A percentile compares a stretch with the other conserved stretches of the same genome.
These are phyloP conservation scores for Limnodromus scolopaceus DNA, from an alignment of 2,797 vertebrate species.

Conservation along the genomic window DNA sequence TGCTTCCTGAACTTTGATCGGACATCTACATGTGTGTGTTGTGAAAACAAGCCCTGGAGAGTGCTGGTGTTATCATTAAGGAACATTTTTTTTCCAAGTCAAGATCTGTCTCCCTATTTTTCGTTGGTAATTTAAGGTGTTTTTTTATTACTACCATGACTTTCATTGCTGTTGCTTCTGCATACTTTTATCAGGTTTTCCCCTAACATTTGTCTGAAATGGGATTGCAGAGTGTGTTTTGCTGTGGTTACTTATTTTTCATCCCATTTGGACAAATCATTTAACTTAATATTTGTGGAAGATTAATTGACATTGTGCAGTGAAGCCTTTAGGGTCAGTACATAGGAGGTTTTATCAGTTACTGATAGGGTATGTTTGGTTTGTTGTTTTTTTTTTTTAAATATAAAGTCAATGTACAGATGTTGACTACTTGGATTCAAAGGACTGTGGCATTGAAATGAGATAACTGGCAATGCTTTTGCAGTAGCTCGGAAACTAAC, in stretches of 20 bases:
- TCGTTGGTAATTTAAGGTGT: fast-evolving
- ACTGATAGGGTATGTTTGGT: background rate
- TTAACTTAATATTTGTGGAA: background rate
- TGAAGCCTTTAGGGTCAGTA: background rate
- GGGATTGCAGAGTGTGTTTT: background rate
- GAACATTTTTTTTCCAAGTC: fast-evolving
- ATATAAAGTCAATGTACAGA: background rate
- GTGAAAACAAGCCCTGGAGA: background rate
- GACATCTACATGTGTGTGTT: fast-evolving
- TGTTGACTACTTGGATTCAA: background rate
- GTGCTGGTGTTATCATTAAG: no score
- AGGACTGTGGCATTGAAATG: background rate
- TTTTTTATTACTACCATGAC: fast-evolving
- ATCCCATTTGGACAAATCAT: background rate
- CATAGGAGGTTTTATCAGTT: background rate
- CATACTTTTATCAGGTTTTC: background rate
- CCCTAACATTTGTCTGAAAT: background rate
- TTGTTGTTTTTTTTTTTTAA: background rate
- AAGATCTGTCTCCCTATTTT: background rate
- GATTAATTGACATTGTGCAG: background rate
- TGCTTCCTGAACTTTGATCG: background rate
- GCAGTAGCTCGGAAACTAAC: background rate
- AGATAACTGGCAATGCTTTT: background rate
- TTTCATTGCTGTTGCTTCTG: background rate
- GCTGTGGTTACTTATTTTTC: background rate